These are phyloP conservation scores for Yponomeuta malinellus DNA, from an alignment of 2,888 invertebrate genomes.

Conservation along the genomic window DNA sequence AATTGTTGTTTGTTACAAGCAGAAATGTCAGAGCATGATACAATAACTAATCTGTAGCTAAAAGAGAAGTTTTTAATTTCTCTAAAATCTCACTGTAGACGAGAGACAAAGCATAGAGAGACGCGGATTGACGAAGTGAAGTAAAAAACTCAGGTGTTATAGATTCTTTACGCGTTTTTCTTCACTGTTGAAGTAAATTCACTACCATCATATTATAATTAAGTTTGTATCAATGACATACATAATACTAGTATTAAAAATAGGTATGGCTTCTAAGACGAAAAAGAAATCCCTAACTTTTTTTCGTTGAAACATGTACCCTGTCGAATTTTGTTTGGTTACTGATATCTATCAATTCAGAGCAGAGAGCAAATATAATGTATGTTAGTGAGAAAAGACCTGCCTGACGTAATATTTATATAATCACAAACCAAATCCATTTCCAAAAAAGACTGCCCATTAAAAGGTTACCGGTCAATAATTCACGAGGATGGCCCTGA, in stretches of 20 bases:
- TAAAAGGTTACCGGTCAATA: background rate
- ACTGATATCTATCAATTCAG: too few species aligned
- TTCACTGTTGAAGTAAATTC: too few species aligned
- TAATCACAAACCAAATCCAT: background rate
- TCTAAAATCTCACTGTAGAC: background rate
- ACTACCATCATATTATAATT: too few species aligned
- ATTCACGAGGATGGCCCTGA: background rate
- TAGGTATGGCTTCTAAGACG: background rate
- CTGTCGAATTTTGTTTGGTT: background rate
- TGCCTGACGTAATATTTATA: background rate
- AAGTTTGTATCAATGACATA: too few species aligned
- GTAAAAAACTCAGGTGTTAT: background rate
- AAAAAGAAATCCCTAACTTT: background rate
- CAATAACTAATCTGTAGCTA: background rate
- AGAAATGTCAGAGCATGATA: background rate
- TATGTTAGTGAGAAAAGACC: background rate
- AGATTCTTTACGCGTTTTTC: too few species aligned
- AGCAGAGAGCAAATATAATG: too few species aligned
- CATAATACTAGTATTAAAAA: too few species aligned
- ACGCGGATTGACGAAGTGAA: background rate
- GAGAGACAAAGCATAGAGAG: background rate
- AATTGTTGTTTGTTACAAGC: background rate
- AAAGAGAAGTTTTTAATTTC: background rate
- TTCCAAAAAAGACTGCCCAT: background rate
- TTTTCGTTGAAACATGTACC: too few species aligned